A percentile compares a stretch with the other conserved stretches of the same genome.
phyloP scores from a whole-genome alignment of 2,113 vertebrate genomes.

The Calyptomena viridis region DNA sequence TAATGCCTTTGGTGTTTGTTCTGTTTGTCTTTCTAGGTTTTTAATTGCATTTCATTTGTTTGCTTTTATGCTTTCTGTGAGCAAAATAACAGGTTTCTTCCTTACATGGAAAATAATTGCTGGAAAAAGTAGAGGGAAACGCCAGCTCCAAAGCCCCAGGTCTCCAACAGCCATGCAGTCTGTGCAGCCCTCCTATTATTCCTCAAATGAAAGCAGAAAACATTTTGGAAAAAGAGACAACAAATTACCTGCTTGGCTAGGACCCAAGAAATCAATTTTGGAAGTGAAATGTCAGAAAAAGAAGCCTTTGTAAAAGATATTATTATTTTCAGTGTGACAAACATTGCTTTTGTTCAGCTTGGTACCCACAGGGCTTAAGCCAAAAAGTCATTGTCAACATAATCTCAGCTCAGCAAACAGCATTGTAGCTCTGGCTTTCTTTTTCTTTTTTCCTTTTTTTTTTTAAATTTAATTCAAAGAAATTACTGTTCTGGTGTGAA shows the following conservation, averaged over 20 bases:
- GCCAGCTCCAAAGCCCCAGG: background rate
- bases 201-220: background rate
- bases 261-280: background rate
- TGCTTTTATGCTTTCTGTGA: background rate
- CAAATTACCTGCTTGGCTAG: background rate
- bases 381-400: background rate
- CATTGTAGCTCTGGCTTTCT: background rate
- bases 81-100: background rate
- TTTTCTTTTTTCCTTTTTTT: background rate
- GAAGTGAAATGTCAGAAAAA: background rate
- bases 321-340: background rate
- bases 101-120: background rate
- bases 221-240: background rate
- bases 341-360: background rate
- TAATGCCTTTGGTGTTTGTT: background rate
- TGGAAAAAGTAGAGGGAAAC: background rate
- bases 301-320: background rate
- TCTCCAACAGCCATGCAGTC: background rate
- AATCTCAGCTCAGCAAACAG: background rate
- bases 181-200: background rate
- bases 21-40: background rate
- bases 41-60: background rate
- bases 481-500: background rate
- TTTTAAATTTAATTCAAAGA: background rate
- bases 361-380: background rate